Conservation (phyloP, 2,113 vertebrate genomes). For the Anguilla japonica region DNA sequence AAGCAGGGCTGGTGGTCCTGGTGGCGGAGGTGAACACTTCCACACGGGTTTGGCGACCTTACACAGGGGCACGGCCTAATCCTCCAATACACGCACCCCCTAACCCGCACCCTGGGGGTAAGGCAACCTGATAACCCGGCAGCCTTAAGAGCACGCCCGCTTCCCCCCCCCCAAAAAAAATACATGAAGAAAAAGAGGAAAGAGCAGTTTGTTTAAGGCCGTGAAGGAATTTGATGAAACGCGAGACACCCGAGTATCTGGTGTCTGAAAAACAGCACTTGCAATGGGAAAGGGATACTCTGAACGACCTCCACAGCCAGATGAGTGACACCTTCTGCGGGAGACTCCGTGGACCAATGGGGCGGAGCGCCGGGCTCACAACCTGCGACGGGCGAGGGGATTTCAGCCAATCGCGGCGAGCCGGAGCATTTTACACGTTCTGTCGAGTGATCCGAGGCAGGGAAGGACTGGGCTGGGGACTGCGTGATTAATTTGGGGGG, state of each 20-base stretch:
- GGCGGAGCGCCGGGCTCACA: neutral
- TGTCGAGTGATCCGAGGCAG: neutral
- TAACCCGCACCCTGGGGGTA: neutral
- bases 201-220: neutral
- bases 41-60: neutral
- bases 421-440: neutral
- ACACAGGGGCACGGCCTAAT: neutral
- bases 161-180: neutral
- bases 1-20: neutral
- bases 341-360: neutral
- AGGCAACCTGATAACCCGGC: neutral
- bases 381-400: neutral
- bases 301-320: neutral
- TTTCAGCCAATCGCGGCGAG: neutral
- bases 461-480: neutral
- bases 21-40: neutral
- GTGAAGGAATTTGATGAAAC: neutral
- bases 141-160: neutral
- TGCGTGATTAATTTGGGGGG: neutral
- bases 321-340: neutral
- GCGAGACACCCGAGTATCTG: neutral
- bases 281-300: neutral
- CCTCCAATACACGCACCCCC: neutral
- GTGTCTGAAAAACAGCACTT: neutral
- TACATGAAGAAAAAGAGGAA: neutral